Evolutionary conservation across 92 coral and sea anemone genomes (phyloP).

Genomic region (Micromussa lordhowensis): DNA sequence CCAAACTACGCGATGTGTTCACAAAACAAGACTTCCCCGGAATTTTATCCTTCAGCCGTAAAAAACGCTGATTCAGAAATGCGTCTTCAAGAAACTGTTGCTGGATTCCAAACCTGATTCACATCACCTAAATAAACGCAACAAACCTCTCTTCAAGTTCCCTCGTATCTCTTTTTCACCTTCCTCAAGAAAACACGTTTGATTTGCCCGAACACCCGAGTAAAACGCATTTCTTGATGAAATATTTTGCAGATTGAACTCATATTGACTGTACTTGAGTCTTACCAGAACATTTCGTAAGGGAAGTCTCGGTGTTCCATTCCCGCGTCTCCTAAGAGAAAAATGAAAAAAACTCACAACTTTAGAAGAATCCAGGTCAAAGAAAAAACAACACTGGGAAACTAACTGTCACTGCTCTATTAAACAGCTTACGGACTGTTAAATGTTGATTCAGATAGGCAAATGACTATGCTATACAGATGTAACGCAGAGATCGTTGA

Average conservation of each 20-base stretch:
- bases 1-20: neutral
- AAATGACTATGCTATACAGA: no score
- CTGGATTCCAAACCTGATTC: neutral
- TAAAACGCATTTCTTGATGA: neutral
- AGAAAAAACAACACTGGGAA: neutral
- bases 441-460: no score
- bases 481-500: no score
- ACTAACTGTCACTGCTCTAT: no score
- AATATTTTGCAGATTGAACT: neutral
- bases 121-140: no score
- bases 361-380: no score
- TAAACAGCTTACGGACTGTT: no score
- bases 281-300: slow-evolving; percentile 19
- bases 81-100: neutral
- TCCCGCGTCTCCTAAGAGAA: neutral
- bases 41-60: neutral
- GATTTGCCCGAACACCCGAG: no score
- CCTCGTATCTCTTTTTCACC: no score
- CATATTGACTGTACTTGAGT: neutral
- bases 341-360: neutral
- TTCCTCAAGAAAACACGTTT: no score
- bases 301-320: neutral
- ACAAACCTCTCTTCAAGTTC: no score
- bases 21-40: neutral
- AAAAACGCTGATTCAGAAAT: neutral